Evolutionary conservation across 2,888 invertebrate species (phyloP).

Genomic region (Incurvaria masculella): DNA sequence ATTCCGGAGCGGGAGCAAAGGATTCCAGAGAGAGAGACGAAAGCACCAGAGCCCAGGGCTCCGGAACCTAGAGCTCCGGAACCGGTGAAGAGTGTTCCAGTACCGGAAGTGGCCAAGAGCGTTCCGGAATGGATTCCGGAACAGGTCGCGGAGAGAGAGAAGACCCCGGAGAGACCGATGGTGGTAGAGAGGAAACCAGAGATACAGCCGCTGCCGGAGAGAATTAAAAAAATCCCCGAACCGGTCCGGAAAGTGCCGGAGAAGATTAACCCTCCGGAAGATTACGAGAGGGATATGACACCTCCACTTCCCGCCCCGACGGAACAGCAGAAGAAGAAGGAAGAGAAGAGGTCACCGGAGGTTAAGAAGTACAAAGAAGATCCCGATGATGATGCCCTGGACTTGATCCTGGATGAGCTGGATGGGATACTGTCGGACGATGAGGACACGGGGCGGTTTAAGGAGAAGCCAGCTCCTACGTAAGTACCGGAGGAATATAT

Average conservation of each 20-base stretch:
- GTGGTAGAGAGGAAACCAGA: no score
- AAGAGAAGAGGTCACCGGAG: no score
- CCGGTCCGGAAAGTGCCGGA: neutral
- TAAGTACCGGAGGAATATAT: constrained; percentile 14
- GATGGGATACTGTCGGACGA: constrained; percentile 38
- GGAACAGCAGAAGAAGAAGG: constrained; percentile 22
- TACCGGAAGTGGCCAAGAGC: neutral
- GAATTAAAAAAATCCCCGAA: neutral
- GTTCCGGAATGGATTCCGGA: no score
- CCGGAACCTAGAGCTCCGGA: neutral
- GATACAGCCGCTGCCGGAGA: neutral
- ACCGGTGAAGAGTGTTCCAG: neutral
- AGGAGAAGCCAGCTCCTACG: constrained; percentile 26
- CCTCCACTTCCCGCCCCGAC: constrained; percentile 21
- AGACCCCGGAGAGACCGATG: neutral
- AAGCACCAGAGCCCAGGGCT: neutral
- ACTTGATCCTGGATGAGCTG: constrained; percentile 43
- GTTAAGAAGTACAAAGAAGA: neutral
- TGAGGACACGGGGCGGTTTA: constrained; percentile 34
- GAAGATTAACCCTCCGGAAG: neutral
- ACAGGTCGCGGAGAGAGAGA: neutral
- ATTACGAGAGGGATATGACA: constrained; percentile 20
- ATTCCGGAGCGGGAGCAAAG: neutral
- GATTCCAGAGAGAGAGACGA: neutral
- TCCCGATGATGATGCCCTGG: constrained; percentile 29